Percentiles rank a stretch among this genome's conserved stretches.
These are phyloP conservation scores for Trachelus stipa DNA, from an alignment of 2,888 invertebrate genomes.

Conservation along the genomic window DNA sequence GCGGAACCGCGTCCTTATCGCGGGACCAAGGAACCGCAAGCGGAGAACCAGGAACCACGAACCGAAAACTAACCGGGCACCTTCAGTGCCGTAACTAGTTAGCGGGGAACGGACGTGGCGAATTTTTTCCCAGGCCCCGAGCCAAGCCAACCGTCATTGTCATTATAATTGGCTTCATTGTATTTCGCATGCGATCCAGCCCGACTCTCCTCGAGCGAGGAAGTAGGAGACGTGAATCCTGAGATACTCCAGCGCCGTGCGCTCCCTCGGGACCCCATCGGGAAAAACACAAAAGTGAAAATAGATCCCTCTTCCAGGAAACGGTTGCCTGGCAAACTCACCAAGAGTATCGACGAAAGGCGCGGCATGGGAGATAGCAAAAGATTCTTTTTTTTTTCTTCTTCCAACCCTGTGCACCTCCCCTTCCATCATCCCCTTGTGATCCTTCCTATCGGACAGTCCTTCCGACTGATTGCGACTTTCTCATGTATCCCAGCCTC, in stretches of 20 bases:
- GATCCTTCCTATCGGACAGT: background rate
- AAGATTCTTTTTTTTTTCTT: background rate
- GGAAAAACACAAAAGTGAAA: conserved; percentile 57
- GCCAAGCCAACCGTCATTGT: conserved; percentile 48
- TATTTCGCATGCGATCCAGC: conserved; percentile 60
- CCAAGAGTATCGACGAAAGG: conserved; percentile 4
- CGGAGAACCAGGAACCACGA: background rate
- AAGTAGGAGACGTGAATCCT: conserved; percentile 32
- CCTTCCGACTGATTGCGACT: background rate
- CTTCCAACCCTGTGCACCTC: too few relatives aligned
- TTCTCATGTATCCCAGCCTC: background rate
- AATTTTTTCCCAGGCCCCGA: conserved; percentile 61
- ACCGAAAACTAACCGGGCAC: background rate
- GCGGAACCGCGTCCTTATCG: background rate
- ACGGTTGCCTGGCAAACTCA: conserved; percentile 41
- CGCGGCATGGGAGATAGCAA: background rate
- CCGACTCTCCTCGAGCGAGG: conserved; percentile 19
- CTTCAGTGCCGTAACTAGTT: conserved; percentile 45
- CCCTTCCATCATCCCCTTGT: too few relatives aligned
- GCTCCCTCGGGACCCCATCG: conserved; percentile 58
- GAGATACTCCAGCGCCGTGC: conserved; percentile 47
- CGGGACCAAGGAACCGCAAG: background rate
- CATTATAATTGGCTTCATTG: conserved; percentile 65
- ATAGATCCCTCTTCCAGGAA: conserved; percentile 42
- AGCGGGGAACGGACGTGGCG: conserved; percentile 51